Percentiles rank a stretch among this genome's conserved stretches.
phyloP scores from a whole-genome alignment of 2,113 vertebrate species.

The Forbesichthys agassizii region DNA sequence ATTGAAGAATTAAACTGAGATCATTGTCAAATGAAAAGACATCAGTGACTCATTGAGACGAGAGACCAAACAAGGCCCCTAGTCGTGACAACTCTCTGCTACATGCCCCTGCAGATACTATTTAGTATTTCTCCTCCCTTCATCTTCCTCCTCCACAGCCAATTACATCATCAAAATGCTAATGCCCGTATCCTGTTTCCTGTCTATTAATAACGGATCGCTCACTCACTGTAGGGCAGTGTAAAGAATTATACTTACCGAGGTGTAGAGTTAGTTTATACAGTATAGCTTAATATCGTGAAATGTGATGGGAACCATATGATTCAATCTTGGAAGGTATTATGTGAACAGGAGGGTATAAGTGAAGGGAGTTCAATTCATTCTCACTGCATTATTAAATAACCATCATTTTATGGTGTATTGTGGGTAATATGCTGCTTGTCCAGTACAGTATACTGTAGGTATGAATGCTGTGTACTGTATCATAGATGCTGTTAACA shows the following conservation, averaged over 20 bases:
- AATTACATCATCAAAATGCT: constrained; percentile 67
- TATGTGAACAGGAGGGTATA: constrained; percentile 26
- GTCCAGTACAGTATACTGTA: not conserved
- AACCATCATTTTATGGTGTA: not conserved
- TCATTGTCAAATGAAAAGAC: constrained; percentile 36
- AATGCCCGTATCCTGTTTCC: constrained; percentile 57
- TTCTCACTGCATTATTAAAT: not conserved
- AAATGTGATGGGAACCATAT: constrained; percentile 31
- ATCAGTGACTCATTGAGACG: constrained; percentile 38
- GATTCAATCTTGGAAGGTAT: constrained; percentile 27
- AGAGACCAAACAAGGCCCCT: constrained; percentile 58
- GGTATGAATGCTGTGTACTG: not conserved
- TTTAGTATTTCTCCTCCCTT: constrained; percentile 71
- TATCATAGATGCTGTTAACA: too few species aligned
- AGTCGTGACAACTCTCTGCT: constrained; percentile 45
- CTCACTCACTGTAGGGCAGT: constrained; percentile 12
- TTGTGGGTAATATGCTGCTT: not conserved
- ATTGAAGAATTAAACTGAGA: constrained; percentile 5
- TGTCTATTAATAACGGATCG: constrained; percentile 52
- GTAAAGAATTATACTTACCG: constrained; percentile 3
- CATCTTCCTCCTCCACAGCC: constrained; percentile 70
- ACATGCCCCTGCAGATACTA: constrained; percentile 71
- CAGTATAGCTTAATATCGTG: not conserved
- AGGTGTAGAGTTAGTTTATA: constrained; percentile 35
- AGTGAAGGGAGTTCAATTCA: not conserved